Base-by-base conservation (phyloP, 2,888 invertebrate genomes). In the Isotomurus palustris region DNA sequence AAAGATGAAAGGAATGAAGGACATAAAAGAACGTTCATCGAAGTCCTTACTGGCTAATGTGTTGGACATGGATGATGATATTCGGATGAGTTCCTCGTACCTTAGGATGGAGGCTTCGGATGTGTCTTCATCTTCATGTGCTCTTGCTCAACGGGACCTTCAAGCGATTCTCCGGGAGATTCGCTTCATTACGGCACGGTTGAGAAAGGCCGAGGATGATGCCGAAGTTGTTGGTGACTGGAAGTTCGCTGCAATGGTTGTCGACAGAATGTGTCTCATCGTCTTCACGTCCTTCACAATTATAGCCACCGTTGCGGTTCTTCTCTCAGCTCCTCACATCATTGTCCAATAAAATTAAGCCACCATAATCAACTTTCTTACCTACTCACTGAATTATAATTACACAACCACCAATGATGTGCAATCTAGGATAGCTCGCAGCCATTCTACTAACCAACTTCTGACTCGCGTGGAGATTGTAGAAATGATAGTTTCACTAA, bases 251-350 rank as follows among this genome's bases (percentile, higher is more conserved):
- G 56, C 60, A 32, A 93, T 95, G 91, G 95, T 95, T 75, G 92
- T 96, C 75, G 95, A 96, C 80, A 86, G 91, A 82, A 84, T 94
- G 79, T 95, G 95, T 80, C 83, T 96, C 79, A 89, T 91, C 80
- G 86, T 93, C 76, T 96, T 95, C 82, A 91, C 91, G 66, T 80
- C 91, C 77, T 93, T 93, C 81, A 93, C 92, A 74, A 84, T 92
- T 77, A 86, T 91, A 76, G 91, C 92, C 72, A 92, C 93, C 72
- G 87, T 91, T 73, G 88, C 91, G 71, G 92, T 92, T 76, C 81
- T 93, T 73, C 82, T 89, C 72, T 90, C 90, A 71, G 93, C 93
- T 74, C 93, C 93, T 71, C 92, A 93, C 79, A 91, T 93, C 77
- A 91, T 92, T 78, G 92, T 92, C 78, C 91, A 91, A 83, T 91